A percentile compares a stretch with the other conserved stretches of the same genome.
These are phyloP conservation scores for Drosophila baimaii DNA, from an alignment of 1,140 invertebrate genomes.

Conservation along the genomic window DNA sequence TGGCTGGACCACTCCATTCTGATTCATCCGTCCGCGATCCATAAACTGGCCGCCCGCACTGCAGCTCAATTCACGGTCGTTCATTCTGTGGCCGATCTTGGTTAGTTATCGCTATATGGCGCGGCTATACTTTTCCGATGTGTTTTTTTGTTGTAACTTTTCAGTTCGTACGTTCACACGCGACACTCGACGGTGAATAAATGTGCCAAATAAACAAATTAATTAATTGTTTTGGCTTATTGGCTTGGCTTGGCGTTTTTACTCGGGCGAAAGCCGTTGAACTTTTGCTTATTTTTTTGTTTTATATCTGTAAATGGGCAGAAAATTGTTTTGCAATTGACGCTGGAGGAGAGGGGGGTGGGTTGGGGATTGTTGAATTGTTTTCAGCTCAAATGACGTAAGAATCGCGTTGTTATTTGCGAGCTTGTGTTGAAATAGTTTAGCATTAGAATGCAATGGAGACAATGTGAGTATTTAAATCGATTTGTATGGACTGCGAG, in stretches of 20 bases:
- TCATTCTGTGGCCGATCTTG: conserved; percentile 66
- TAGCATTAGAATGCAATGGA: conserved; percentile 44
- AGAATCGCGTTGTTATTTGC: conserved; percentile 16
- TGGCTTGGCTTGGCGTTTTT: conserved; percentile 16
- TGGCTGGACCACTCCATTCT: conserved; percentile 93
- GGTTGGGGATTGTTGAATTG: conserved; percentile 18
- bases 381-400: conserved; percentile 43
- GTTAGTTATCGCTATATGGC: conserved; percentile 17
- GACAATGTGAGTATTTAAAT: background rate
- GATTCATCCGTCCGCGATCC: conserved; percentile 84
- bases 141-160: conserved; percentile 16
- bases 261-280: conserved; percentile 55
- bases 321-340: conserved; percentile 39
- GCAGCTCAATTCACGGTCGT: conserved; percentile 79
- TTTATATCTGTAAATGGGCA: conserved; percentile 24
- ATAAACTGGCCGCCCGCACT: conserved; percentile 81
- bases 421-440: conserved; percentile 24
- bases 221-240: conserved; percentile 45
- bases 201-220: conserved; percentile 66
- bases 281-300: conserved; percentile 38
- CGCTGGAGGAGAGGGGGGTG: conserved; percentile 3
- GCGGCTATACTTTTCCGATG: conserved; percentile 21
- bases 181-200: conserved; percentile 36
- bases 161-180: conserved; percentile 54
- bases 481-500: background rate